Evolutionary conservation across 1,140 invertebrate genomes (phyloP), one percentile per base, ranked within the genome.

Genomic region (Drosophila punjabiensis): DNA sequence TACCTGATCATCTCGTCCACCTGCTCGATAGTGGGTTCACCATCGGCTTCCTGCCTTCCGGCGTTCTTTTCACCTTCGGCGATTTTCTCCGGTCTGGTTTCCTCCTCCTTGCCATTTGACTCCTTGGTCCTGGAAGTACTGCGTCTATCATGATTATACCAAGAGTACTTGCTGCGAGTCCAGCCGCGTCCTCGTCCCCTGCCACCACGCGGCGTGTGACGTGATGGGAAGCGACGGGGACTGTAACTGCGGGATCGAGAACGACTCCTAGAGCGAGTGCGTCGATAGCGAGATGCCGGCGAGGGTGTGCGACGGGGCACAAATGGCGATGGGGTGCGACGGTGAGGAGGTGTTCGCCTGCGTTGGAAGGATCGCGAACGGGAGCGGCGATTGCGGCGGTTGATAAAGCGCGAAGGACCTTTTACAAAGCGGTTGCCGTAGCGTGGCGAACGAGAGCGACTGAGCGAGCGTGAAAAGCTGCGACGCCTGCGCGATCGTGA

Each of bases 1-100:
- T 94, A 93, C 67, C 81, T 94, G 20, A 94, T 88, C 79, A 94
- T 94, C 73, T 94, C 93, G 76, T 94, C 94, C 77, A 94, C 94
- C 77, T 94, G 94, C 39, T 94, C 94, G 37, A 94, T 86, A 11
- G 80, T 82, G 9, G 80, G 82, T 5, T 68, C 74, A 8, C 69
- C 80, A 32, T 62, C 62, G 10, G 76, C 68, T 10, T 62, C 55
- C 16, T 35, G 41, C 1, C 60, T 64, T 14, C 58, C 60, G 55
- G 16, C 75, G 52, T 10, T 80, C 66, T 0, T 59, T 35, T 37
- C 77, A 68, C 24, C 62, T 52, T 47, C 66, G 59, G 59, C 91
- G 91, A 1, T 58, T 53, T 24, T 64, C 18, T 16, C 47, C 16
- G 32, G 13, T 33, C 52, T 32, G 2, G 8, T 43, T 11, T 67